A percentile compares a stretch with the other conserved stretches of the same genome.
phyloP scores from a whole-genome alignment of 1,140 invertebrate genomes.

The Brachionus sp. region DNA sequence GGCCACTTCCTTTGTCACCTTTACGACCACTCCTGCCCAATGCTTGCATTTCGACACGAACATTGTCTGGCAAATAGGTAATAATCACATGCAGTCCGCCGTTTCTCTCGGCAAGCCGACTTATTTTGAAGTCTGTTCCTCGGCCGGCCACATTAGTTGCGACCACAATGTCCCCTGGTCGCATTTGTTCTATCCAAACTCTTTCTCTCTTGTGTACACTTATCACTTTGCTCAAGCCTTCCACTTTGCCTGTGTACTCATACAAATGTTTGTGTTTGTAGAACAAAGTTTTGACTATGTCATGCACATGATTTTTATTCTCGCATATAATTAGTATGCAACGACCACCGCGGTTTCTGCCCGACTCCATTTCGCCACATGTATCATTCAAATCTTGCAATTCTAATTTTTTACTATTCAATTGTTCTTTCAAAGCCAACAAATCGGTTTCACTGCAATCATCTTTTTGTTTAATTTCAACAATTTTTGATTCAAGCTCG shows the following conservation, averaged over 20 bases:
- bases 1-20: constrained; percentile 4
- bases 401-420: background rate
- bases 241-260: background rate
- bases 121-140: constrained; percentile 21
- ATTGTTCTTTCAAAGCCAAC: background rate
- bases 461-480: background rate
- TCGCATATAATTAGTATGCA: background rate
- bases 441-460: background rate
- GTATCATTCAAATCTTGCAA: background rate
- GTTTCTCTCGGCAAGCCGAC: background rate
- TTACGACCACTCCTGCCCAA: background rate
- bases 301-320: background rate
- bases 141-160: constrained; percentile 22
- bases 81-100: constrained; percentile 2
- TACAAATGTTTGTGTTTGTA: constrained; percentile 27
- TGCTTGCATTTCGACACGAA: constrained; percentile 5
- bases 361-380: background rate
- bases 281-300: background rate
- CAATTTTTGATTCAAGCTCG: background rate
- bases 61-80: background rate
- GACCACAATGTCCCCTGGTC: background rate
- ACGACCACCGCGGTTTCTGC: background rate
- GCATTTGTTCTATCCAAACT: background rate
- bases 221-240: background rate
- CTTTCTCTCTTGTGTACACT: background rate